Conservation (phyloP, 30 jellyfish, hydroid and myxozoan species). For the Turritopsis rubra region DNA sequence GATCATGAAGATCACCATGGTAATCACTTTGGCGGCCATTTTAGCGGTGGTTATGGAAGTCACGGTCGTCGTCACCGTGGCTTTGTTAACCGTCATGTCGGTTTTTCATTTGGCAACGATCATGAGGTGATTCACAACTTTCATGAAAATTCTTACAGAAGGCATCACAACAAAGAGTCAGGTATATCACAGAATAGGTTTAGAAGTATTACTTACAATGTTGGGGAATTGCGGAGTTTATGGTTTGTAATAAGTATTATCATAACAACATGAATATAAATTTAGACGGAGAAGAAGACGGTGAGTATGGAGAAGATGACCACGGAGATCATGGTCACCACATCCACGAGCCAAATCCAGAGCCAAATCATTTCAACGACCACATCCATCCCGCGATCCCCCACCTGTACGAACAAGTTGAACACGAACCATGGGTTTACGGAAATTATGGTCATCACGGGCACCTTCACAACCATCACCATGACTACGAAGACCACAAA, state of each 20-base stretch:
- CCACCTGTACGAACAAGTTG: slow-evolving; percentile 29
- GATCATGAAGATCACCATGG: slow-evolving; percentile 6
- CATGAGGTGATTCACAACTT: neutral
- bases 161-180: neutral
- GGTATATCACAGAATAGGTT: neutral
- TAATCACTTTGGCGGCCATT: slow-evolving; percentile 4
- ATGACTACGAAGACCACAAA: slow-evolving; percentile 3
- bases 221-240: too few relatives aligned
- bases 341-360: slow-evolving; percentile 25
- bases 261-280: neutral
- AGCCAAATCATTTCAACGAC: slow-evolving; percentile 23
- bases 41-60: neutral
- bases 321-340: slow-evolving; percentile 11
- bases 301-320: slow-evolving; percentile 1
- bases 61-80: neutral
- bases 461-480: slow-evolving; percentile 17
- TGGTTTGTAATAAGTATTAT: neutral
- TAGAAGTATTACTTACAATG: too few relatives aligned
- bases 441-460: slow-evolving; percentile 10
- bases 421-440: slow-evolving; percentile 20
- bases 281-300: neutral
- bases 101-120: neutral
- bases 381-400: slow-evolving; percentile 32
- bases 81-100: neutral
- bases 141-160: neutral